These are phyloP conservation scores for Mercenaria mercenaria DNA, from an alignment of 1,140 invertebrate genomes.

Conservation along the genomic window DNA sequence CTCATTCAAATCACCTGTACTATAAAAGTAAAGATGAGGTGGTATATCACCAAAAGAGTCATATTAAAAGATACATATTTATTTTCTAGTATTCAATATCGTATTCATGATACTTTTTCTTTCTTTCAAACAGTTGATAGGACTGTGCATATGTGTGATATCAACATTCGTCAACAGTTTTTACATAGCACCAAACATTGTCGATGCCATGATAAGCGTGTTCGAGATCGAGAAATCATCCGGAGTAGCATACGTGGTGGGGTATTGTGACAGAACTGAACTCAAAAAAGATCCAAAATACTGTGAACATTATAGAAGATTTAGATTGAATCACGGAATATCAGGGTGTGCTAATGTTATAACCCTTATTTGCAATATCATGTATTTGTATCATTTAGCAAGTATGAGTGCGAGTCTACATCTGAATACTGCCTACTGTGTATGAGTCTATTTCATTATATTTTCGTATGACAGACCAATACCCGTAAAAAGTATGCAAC, in stretches of 20 bases:
- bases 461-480: no score
- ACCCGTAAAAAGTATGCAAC: no score
- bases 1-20: no score
- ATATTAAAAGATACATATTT: no score
- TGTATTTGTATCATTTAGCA: conserved; percentile 48
- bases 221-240: conserved; percentile 56
- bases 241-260: conserved; percentile 28
- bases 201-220: conserved; percentile 38
- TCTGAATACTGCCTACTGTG: neutral
- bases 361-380: conserved; percentile 43
- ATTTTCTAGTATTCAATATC: no score
- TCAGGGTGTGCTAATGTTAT: conserved; percentile 26
- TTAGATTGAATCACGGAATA: conserved; percentile 31
- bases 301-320: conserved; percentile 10
- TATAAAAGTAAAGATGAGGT: no score
- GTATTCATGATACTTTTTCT: no score
- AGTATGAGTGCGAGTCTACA: neutral
- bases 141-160: neutral
- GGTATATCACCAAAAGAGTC: no score
- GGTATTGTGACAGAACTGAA: conserved; percentile 45
- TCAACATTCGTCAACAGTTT: conserved; percentile 60
- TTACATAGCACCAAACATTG: conserved; percentile 44
- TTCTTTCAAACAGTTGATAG: neutral
- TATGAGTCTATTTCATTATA: no score
- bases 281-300: conserved; percentile 53